Evolutionary conservation across 2,888 invertebrate genomes (phyloP).

Genomic region (Oscheius onirici): DNA sequence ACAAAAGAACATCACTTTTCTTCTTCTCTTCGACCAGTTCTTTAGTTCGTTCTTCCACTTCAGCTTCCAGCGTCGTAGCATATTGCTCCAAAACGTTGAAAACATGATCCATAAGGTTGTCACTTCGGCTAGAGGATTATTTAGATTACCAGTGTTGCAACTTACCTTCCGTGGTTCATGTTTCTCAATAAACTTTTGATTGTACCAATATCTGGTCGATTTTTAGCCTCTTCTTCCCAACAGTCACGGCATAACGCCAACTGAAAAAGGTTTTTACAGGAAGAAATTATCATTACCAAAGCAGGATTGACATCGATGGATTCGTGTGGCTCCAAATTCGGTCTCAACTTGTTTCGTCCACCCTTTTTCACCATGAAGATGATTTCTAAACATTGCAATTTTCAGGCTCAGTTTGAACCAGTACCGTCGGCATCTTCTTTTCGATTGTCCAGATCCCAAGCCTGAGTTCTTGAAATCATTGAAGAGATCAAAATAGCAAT

Average conservation of each 20-base stretch:
- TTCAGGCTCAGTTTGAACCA: not conserved
- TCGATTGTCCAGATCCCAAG: constrained; percentile 60
- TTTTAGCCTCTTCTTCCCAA: constrained; percentile 63
- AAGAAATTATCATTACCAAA: constrained; percentile 36
- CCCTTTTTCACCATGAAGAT: constrained; percentile 64
- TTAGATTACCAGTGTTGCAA: not conserved
- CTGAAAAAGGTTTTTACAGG: constrained; percentile 32
- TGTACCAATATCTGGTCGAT: constrained; percentile 61
- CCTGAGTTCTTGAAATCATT: constrained; percentile 42
- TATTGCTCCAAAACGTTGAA: constrained; percentile 65
- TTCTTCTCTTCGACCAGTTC: constrained; percentile 65
- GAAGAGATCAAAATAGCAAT: constrained; percentile 59
- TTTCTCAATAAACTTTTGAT: constrained; percentile 59
- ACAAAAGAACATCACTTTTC: constrained; percentile 61
- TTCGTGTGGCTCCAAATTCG: constrained; percentile 45
- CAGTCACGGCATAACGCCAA: constrained; percentile 66
- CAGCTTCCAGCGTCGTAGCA: constrained; percentile 57
- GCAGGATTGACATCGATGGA: constrained; percentile 58
- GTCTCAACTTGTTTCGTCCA: constrained; percentile 51
- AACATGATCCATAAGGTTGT: constrained; percentile 70
- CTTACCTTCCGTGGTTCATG: constrained; percentile 63
- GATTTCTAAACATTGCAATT: constrained; percentile 51
- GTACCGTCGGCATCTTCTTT: constrained; percentile 55
- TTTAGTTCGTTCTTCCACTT: constrained; percentile 63
- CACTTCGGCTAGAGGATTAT: constrained; percentile 43